Conservation (phyloP, 30 jellyfish, hydroid and myxozoan genomes). For the Turritopsis dohrnii region DNA sequence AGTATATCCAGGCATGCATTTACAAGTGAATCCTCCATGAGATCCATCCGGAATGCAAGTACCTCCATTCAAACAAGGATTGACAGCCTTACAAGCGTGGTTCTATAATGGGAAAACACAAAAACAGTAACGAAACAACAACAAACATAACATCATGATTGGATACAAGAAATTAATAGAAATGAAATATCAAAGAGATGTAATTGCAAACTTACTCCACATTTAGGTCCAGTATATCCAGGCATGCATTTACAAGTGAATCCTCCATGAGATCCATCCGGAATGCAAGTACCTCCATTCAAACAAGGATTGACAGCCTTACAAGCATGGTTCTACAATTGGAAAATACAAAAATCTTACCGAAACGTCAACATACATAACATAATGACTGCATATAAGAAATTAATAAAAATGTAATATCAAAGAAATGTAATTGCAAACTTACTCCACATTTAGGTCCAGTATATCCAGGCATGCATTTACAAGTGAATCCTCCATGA, state of each 20-base stretch:
- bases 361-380: too few species aligned
- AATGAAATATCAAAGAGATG: not conserved
- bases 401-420: not conserved
- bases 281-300: constrained; percentile 70
- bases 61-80: constrained; percentile 1
- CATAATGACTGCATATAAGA: not conserved
- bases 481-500: constrained; percentile 53
- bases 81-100: constrained; percentile 18
- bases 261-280: constrained; percentile 54
- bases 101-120: not conserved
- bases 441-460: constrained; percentile 31
- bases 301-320: constrained; percentile 63
- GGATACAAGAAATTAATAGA: too few species aligned
- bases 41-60: constrained; percentile 1
- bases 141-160: too few species aligned
- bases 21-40: constrained; percentile 32
- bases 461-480: constrained; percentile 64
- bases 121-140: too few species aligned
- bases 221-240: constrained; percentile 52
- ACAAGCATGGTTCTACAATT: constrained; percentile 5
- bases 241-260: constrained; percentile 58
- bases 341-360: too few species aligned
- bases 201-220: constrained; percentile 36
- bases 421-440: not conserved
- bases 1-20: constrained; percentile 62